Conservation (phyloP, 2,113 vertebrate species). For the Syngnathus typhle region DNA sequence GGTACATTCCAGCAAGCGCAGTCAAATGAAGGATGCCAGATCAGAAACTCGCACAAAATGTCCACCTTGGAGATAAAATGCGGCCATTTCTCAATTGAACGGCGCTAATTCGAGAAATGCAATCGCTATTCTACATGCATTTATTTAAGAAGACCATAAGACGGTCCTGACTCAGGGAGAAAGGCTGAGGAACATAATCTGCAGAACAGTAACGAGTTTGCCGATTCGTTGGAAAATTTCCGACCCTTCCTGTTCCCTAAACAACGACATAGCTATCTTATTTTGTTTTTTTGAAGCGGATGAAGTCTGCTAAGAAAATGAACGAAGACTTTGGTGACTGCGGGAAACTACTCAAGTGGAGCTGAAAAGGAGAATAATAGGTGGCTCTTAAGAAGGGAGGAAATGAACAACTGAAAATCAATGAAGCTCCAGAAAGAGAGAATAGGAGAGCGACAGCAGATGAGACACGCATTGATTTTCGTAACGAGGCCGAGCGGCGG, state of each 20-base stretch:
- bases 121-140: conserved; percentile 1
- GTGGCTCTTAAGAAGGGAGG: conserved; percentile 21
- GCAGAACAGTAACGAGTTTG: conserved; percentile 1
- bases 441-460: conserved; percentile 15
- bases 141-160: conserved; percentile 1
- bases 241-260: background rate
- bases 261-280: background rate
- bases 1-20: conserved; percentile 11
- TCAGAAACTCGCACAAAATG: conserved; percentile 2
- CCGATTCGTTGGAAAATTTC: background rate
- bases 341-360: background rate
- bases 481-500: conserved; percentile 25
- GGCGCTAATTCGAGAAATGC: background rate
- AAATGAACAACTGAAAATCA: conserved; percentile 25
- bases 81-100: background rate
- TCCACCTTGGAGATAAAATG: background rate
- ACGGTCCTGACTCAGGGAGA: background rate
- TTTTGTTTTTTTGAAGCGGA: background rate
- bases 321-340: background rate
- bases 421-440: conserved; percentile 11
- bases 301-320: background rate
- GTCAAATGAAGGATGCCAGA: conserved; percentile 9
- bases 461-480: conserved; percentile 40
- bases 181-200: conserved; percentile 16
- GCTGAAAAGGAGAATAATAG: conserved; percentile 8